phyloP scores from a whole-genome alignment of 2,113 vertebrate species.

The Melanerpes formicivorus region DNA sequence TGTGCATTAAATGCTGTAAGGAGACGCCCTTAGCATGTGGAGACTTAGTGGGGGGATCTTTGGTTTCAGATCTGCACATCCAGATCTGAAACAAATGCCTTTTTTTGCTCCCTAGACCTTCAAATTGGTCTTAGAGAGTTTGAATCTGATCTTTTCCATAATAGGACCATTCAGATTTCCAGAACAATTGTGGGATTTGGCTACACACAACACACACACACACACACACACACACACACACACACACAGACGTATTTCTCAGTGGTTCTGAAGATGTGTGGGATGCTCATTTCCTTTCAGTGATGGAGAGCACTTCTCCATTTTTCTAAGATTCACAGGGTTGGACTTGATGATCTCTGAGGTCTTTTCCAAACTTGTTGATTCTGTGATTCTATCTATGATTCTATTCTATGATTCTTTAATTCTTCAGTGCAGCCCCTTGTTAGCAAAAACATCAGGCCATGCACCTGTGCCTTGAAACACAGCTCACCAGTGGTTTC shows the following conservation, averaged over 20 bases:
- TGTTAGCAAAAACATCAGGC: neutral
- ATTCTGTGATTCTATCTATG: too few species aligned
- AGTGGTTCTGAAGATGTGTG: neutral
- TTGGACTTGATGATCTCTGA: too few species aligned
- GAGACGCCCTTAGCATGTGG: too few species aligned
- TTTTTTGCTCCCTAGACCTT: too few species aligned
- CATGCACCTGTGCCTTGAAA: neutral
- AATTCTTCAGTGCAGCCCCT: neutral
- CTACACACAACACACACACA: neutral
- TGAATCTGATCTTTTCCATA: too few species aligned
- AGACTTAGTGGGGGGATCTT: too few species aligned
- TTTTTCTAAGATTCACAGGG: neutral
- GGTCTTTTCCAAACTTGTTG: too few species aligned
- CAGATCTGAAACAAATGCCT: too few species aligned
- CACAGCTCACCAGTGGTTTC: neutral
- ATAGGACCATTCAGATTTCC: neutral
- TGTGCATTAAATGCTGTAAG: too few species aligned
- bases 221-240: too few species aligned
- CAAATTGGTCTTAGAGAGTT: too few species aligned
- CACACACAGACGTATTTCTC: neutral
- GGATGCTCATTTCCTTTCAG: neutral
- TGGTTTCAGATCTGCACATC: too few species aligned
- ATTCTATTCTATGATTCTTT: neutral
- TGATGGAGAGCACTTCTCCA: neutral
- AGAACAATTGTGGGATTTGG: neutral